A percentile compares a stretch with the other conserved stretches of the same genome.
phyloP scores from a whole-genome alignment of 2,888 invertebrate species.

The Sphaeridia pumilis region DNA sequence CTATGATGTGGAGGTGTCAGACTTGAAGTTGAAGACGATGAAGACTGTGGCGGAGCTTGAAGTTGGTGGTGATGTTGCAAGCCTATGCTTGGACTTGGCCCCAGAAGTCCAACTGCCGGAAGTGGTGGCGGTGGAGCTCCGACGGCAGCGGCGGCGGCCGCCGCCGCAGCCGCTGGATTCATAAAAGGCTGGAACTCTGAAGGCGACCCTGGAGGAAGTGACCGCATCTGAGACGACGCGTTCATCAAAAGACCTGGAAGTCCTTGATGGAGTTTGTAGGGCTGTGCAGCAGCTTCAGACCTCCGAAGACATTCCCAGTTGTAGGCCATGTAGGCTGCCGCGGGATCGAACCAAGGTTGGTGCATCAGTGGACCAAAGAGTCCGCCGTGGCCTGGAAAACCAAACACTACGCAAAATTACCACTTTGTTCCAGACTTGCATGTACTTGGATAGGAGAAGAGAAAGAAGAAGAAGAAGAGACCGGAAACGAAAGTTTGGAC shows the following conservation, averaged over 20 bases:
- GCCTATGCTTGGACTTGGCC: background rate
- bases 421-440: background rate
- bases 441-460: background rate
- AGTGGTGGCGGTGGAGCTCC: background rate
- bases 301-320: constrained; percentile 61
- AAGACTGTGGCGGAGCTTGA: background rate
- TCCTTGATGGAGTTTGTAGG: constrained; percentile 17
- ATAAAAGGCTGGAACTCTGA: background rate
- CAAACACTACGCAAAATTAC: constrained; percentile 26
- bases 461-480: background rate
- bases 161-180: constrained; percentile 15
- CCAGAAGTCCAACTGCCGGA: background rate
- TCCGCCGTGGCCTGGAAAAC: constrained; percentile 46
- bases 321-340: constrained; percentile 60
- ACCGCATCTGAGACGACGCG: too few relatives aligned
- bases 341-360: constrained; percentile 68
- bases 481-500: background rate
- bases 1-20: constrained; percentile 12
- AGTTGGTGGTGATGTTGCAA: background rate
- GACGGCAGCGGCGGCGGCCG: constrained; percentile 24
- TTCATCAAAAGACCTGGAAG: constrained; percentile 2
- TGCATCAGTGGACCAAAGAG: constrained; percentile 59
- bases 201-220: background rate
- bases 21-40: constrained; percentile 9
- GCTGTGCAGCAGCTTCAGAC: constrained; percentile 40